Conservation (phyloP, 2,797 vertebrate species). For the Sebastes trivittatus region DNA sequence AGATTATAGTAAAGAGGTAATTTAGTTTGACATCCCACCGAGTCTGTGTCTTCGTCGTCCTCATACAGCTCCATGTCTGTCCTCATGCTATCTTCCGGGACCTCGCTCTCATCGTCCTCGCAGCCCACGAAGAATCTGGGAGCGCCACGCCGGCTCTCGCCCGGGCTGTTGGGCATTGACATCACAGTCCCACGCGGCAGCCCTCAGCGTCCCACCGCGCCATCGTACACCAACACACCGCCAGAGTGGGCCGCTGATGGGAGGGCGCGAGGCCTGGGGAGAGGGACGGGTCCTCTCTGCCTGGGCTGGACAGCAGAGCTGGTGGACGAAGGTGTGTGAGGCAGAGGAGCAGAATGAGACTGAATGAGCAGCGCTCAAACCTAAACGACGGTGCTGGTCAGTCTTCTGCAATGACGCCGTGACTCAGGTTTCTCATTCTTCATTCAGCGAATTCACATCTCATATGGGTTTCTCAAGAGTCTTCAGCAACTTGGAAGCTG, state of each 20-base stretch:
- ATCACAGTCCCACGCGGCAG: constrained; percentile 89
- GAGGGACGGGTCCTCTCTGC: constrained; percentile 33
- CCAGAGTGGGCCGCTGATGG: constrained; percentile 55
- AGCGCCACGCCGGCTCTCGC: constrained; percentile 88
- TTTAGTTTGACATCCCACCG: constrained; percentile 73
- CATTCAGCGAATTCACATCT: constrained; percentile 22
- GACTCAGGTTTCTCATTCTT: constrained; percentile 37
- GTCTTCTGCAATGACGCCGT: background rate
- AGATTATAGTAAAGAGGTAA: background rate
- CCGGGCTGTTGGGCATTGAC: constrained; percentile 93
- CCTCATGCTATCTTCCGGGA: constrained; percentile 86
- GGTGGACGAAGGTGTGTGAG: background rate
- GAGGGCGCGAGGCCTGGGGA: constrained; percentile 55
- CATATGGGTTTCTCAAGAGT: constrained; percentile 7
- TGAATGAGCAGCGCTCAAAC: background rate
- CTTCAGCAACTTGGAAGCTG: background rate
- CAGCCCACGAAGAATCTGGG: constrained; percentile 98
- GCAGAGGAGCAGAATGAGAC: background rate
- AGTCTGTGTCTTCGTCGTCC: constrained; percentile 90
- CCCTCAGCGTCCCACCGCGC: constrained; percentile 85
- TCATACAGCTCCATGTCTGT: constrained; percentile 94
- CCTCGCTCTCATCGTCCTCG: constrained; percentile 96
- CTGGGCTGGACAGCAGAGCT: constrained; percentile 11
- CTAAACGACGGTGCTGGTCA: background rate
- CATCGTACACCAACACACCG: constrained; percentile 83